A percentile compares a stretch with the other conserved stretches of the same genome.
Conservation (phyloP, 2,113 vertebrate genomes). For the Hiodon alosoides region DNA sequence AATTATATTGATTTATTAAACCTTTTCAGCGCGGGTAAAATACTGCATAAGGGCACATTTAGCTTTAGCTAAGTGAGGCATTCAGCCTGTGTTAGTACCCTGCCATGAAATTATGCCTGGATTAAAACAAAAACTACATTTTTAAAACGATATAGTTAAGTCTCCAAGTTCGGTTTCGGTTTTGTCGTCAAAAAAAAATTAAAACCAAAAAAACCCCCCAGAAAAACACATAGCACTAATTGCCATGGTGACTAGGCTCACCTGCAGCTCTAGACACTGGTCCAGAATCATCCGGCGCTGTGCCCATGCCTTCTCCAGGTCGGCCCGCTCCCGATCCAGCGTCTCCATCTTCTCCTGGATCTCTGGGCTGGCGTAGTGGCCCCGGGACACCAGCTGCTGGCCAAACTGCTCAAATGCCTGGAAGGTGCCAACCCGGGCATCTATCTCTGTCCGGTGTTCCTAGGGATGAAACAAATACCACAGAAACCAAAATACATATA, state of each 20-base stretch:
- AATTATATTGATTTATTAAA: too few relatives aligned
- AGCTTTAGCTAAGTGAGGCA: too few relatives aligned
- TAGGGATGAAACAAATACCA: conserved; percentile 35
- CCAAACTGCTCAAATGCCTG: conserved; percentile 97
- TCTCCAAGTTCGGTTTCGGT: too few relatives aligned
- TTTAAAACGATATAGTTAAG: too few relatives aligned
- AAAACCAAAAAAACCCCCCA: too few relatives aligned
- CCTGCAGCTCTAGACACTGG: conserved; percentile 94
- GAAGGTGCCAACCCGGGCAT: conserved; percentile 92
- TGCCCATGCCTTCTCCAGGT: conserved; percentile 92
- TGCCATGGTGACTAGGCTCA: conserved; percentile 33
- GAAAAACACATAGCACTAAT: too few relatives aligned
- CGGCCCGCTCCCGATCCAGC: conserved; percentile 79
- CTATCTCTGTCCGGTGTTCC: conserved; percentile 98
- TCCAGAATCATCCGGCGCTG: conserved; percentile 96
- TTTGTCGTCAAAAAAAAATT: too few relatives aligned
- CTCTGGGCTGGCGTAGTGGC: conserved; percentile 92
- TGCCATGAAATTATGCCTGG: too few relatives aligned
- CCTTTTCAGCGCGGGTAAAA: too few relatives aligned
- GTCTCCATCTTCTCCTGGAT: conserved; percentile 88
- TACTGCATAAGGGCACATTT: too few relatives aligned
- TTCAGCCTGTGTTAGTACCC: too few relatives aligned
- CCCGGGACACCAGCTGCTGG: conserved; percentile 84
- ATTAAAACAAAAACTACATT: too few relatives aligned
- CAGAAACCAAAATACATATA: not conserved